Conservation (phyloP, 2,888 invertebrate genomes). For the Ophioninae sp. region DNA sequence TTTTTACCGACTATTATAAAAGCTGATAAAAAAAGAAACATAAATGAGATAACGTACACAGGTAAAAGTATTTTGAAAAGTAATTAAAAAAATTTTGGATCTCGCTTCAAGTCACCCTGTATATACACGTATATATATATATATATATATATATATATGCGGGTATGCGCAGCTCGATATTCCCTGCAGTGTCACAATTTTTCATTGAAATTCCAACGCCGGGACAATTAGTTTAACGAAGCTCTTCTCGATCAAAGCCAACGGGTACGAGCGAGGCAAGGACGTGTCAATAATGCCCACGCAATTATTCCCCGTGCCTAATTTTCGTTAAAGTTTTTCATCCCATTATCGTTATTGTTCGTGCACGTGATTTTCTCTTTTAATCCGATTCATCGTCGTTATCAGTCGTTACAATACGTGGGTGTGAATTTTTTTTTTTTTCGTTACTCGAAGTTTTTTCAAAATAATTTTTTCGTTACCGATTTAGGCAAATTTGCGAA, state of each 20-base stretch:
- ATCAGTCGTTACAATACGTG: background rate
- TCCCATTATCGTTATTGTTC: background rate
- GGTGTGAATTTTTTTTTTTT: background rate
- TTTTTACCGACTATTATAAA: no score
- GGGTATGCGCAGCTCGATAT: background rate
- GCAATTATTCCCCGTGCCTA: constrained; percentile 1
- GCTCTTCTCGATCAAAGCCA: constrained; percentile 1
- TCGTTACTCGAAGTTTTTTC: background rate
- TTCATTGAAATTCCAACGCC: constrained; percentile 2
- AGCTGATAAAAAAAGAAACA: no score
- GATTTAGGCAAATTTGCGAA: no score
- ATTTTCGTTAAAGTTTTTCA: background rate
- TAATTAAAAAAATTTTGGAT: background rate
- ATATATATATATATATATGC: background rate
- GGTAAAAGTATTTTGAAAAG: background rate
- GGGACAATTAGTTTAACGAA: constrained; percentile 8
- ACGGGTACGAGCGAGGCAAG: background rate
- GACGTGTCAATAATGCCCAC: constrained; percentile 12
- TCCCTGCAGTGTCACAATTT: constrained; percentile 8
- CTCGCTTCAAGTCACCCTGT: background rate
- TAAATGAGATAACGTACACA: no score
- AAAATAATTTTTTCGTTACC: no score
- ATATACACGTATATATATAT: background rate
- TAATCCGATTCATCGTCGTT: background rate
- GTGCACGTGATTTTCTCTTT: background rate